Evolutionary conservation across 2,113 vertebrate species (phyloP), one percentile per base, ranked within the genome.

Genomic region (Pipra filicauda): DNA sequence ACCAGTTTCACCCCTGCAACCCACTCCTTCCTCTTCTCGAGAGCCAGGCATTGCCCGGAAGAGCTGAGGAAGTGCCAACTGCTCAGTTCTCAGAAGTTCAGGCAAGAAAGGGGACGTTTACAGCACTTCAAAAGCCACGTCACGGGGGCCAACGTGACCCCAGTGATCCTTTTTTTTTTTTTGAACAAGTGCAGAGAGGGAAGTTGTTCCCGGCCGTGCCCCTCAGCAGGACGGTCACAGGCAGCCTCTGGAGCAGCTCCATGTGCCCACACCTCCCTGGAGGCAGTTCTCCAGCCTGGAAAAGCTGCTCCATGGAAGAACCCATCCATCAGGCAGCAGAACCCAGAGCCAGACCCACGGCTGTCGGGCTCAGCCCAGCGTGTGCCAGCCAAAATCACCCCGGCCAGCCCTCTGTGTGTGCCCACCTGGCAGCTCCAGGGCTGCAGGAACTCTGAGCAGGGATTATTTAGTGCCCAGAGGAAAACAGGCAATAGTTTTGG

Each of bases 351-450:
- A 71, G 61, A 72, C 9, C n/a, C 15, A 46, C 0, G 11, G 64
- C 52, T 28, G 35, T 13, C 3, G 3, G 51, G 84, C 64, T 62
- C 46, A 39, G 69, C 9, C 41, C 74, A 26, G 49, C 41, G 24
- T 2, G 27, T 74, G 75, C 65, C 72, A 69, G 89, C 70, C 84
- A 31, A 28, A 55, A 37, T 16, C 26, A 55, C 84, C 80, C 41
- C 52, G 62, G 89, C 17, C 48, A 46, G 69, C 80, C 89, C 15
- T 62, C n/a, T 5, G 82, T 4, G 77, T 31, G 77, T 26, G 64
- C 91, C 80, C 30, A 82, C 92, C 83, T 77, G 65, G 95, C 87
- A 85, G 87, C 87, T 19, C 27, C 4, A 19, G 73, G 61, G 61
- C 95, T 37, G 86, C 70, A 59, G 7, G 19, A 70, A 37, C 77